These are phyloP conservation scores for Coronaproctus castanopsis DNA, from an alignment of 2,888 invertebrate species.

Conservation along the genomic window DNA sequence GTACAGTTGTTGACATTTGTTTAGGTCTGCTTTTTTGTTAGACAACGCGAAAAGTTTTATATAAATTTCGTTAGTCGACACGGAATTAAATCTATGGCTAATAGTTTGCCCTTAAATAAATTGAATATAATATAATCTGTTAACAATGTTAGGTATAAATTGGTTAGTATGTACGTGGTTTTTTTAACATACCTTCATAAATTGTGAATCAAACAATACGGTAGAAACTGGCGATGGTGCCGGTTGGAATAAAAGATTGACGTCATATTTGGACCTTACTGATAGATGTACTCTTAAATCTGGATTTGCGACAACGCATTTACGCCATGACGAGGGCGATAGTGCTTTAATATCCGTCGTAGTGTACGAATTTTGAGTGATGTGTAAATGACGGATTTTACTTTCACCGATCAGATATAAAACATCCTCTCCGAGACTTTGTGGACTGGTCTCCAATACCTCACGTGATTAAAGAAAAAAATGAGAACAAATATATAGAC, in stretches of 20 bases:
- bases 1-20: too few relatives aligned
- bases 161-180: too few relatives aligned
- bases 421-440: slow-evolving; percentile 53
- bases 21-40: too few relatives aligned
- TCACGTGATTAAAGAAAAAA: slow-evolving; percentile 21
- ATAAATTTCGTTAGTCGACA: too few relatives aligned
- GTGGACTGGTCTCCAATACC: slow-evolving; percentile 44
- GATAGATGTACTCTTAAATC: slow-evolving; percentile 45
- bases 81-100: too few relatives aligned
- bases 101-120: too few relatives aligned
- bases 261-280: slow-evolving; percentile 37
- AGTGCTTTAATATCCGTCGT: slow-evolving; percentile 29
- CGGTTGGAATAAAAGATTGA: slow-evolving; percentile 43
- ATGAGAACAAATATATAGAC: too few relatives aligned
- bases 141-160: too few relatives aligned
- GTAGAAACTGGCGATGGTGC: slow-evolving; percentile 46
- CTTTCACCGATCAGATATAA: slow-evolving; percentile 43
- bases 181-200: slow-evolving; percentile 34
- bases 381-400: slow-evolving; percentile 42
- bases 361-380: slow-evolving; percentile 50
- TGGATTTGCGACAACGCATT: slow-evolving; percentile 36
- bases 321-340: slow-evolving; percentile 29
- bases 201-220: slow-evolving; percentile 41
- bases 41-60: too few relatives aligned
- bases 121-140: too few relatives aligned